phyloP scores from a whole-genome alignment of 2,113 vertebrate species.

The Pseudois nayaur region DNA sequence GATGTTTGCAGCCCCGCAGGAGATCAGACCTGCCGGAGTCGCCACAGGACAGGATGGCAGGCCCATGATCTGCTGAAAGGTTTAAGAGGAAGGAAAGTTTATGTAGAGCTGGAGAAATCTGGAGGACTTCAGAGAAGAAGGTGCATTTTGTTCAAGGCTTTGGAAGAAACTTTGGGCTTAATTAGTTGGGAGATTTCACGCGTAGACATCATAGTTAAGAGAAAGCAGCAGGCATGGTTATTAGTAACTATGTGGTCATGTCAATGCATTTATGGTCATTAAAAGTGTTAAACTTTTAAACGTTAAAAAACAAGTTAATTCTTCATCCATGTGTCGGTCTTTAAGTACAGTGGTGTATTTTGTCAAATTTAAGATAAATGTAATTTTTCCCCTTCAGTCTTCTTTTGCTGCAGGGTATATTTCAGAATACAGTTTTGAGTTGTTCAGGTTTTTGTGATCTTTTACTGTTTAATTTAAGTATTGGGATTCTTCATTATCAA shows the following conservation, averaged over 20 bases:
- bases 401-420: background rate
- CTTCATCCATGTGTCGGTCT: background rate
- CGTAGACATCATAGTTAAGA: background rate
- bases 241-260: background rate
- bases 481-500: background rate
- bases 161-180: background rate
- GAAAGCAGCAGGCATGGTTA: background rate
- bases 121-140: background rate
- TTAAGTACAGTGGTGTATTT: background rate
- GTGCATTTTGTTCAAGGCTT: background rate
- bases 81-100: background rate
- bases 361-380: background rate
- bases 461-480: background rate
- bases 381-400: background rate
- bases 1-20: background rate
- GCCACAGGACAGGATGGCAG: background rate
- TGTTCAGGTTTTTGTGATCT: background rate
- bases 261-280: background rate
- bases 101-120: background rate
- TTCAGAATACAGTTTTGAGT: background rate
- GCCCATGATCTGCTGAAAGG: background rate
- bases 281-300: background rate
- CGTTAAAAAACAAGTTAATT: background rate
- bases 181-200: background rate
- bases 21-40: accelerated